These are phyloP conservation scores for Norana najaformis DNA, from an alignment of 2,888 invertebrate species.

Conservation along the genomic window DNA sequence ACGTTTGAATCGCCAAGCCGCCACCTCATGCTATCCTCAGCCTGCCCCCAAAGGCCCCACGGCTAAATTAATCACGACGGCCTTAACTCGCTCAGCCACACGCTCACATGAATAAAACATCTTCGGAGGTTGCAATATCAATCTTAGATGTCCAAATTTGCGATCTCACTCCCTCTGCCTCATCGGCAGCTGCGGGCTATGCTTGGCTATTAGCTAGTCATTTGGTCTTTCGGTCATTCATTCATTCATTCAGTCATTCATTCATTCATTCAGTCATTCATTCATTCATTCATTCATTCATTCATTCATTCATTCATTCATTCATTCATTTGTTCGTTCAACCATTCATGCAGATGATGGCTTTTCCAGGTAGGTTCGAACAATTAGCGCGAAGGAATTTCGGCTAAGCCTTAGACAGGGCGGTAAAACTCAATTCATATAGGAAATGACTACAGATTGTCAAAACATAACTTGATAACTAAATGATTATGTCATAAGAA, in stretches of 20 bases:
- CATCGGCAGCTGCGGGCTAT: background rate
- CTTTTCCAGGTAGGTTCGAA: too few relatives aligned
- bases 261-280: background rate
- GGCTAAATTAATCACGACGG: background rate
- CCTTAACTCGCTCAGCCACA: background rate
- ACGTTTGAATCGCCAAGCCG: background rate
- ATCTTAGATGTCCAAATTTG: constrained; percentile 16
- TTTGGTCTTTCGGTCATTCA: background rate
- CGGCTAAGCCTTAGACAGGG: background rate
- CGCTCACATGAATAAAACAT: constrained; percentile 10
- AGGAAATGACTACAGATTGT: background rate
- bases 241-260: background rate
- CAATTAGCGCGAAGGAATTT: too few relatives aligned
- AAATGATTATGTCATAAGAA: too few relatives aligned
- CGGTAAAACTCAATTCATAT: too few relatives aligned
- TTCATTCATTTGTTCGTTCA: background rate
- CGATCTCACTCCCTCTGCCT: background rate
- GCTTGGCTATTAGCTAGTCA: background rate
- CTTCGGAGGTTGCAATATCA: constrained; percentile 9
- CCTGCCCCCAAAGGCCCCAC: background rate
- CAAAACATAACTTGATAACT: background rate
- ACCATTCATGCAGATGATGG: background rate
- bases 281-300: background rate
- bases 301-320: background rate
- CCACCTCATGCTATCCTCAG: background rate